Percentiles rank a stretch among this genome's conserved stretches.
These are phyloP conservation scores for Diadema setosum DNA, from an alignment of 35 echinoderm and acorn worm species.

Conservation along the genomic window DNA sequence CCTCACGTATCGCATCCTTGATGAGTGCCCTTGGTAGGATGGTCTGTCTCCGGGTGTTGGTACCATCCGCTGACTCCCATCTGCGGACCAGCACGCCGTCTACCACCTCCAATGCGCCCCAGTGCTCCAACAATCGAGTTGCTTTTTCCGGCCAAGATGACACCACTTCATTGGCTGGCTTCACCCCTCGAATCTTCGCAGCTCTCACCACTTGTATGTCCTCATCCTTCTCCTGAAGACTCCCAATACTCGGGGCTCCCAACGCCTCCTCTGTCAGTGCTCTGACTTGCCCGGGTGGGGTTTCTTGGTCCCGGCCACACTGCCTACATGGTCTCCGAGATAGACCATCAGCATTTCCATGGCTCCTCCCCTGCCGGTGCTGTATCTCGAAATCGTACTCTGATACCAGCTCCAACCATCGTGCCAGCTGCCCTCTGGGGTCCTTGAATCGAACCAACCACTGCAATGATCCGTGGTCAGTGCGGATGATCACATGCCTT, in stretches of 20 bases:
- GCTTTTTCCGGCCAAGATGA: neutral
- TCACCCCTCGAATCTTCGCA: neutral
- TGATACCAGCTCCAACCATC: neutral
- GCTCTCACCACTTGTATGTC: neutral
- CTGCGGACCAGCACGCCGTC: conserved; percentile 7
- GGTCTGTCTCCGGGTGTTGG: neutral
- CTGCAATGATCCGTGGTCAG: conserved; percentile 19
- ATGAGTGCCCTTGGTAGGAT: conserved; percentile 24
- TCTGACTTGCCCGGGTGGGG: neutral
- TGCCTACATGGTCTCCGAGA: conserved; percentile 31
- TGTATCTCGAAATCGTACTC: conserved; percentile 12
- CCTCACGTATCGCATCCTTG: neutral
- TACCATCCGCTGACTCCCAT: conserved; percentile 59
- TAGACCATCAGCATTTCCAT: conserved; percentile 28
- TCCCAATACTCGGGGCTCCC: neutral
- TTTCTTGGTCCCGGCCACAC: neutral
- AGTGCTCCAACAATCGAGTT: neutral
- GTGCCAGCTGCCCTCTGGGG: neutral
- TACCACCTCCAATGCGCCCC: neutral
- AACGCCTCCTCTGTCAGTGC: too few relatives aligned
- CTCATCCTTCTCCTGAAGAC: neutral
- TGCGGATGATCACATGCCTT: neutral
- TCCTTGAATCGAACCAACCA: conserved; percentile 22
- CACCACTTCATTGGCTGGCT: neutral
- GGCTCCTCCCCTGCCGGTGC: neutral